Evolutionary conservation across 2,797 vertebrate genomes (phyloP), one percentile per base, ranked within the genome.

Genomic region (Takifugu ocellatus): DNA sequence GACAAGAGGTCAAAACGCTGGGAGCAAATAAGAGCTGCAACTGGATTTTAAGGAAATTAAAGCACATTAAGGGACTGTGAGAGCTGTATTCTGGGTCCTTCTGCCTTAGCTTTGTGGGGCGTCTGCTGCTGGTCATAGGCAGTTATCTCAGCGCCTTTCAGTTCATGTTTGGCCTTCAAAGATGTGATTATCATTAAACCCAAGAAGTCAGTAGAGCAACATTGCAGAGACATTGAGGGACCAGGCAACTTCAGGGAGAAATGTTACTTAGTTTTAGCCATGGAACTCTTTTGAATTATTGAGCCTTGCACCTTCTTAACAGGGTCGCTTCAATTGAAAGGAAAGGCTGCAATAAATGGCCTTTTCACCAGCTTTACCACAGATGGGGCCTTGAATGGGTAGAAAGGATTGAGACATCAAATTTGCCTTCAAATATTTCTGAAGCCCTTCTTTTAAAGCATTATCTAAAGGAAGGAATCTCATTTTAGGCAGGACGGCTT

Each of bases 1-100:
- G 24, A 65, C 33, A 51, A 61, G 31, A 45, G 54, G 33, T 61
- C 29, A 51, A 47, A 63, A 58, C 33, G 70, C 53, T 51, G 16
- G 43, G 26, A 25, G 10, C 0, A 25, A 6, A 25, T 25, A 14
- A 14, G 3, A 5, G 63, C 6, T 45, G 49, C 59, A 72, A 59
- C 56, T 69, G 25, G 50, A 64, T 84, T 68, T 66, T 49, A 39
- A 33, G 57, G 64, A 77, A 72, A 69, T 75, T 65, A 78, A 84
- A 74, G 39, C n/a, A 43, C 54, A 36, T 56, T 45, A 61, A 59
- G 42, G 52, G 54, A 67, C 31, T 25, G 42, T 15, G 26, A 39
- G 47, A 62, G 54, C 63, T 63, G 25, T 52, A 63, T 44, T 64
- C 26, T 29, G 42, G 25, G 59, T 54, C 58, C 65, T 75, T 73